Evolutionary conservation across 2,888 invertebrate genomes (phyloP).

Genomic region (Amiota communis): DNA sequence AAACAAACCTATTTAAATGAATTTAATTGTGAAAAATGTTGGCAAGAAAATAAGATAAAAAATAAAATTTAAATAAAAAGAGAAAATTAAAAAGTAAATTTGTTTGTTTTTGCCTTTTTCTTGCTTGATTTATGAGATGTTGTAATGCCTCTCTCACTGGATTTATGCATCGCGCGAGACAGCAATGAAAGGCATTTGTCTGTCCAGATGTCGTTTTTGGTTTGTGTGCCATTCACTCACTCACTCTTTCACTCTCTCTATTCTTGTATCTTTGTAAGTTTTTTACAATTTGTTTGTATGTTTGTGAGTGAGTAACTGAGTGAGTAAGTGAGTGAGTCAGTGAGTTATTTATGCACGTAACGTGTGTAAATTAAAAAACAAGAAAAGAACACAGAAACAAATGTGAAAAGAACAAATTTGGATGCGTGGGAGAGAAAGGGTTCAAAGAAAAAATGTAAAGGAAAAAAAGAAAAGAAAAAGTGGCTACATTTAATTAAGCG

Average conservation of each 20-base stretch:
- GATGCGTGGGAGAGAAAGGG: neutral
- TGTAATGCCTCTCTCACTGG: neutral
- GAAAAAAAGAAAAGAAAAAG: slow-evolving; percentile 30
- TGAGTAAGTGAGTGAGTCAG: neutral
- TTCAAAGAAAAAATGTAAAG: neutral
- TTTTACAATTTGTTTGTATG: neutral
- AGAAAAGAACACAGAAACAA: slow-evolving; percentile 22
- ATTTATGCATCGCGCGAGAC: slow-evolving; percentile 19
- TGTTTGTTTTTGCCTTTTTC: neutral
- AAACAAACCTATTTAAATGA: slow-evolving; percentile 15
- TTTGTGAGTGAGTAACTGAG: too few relatives aligned
- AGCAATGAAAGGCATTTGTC: neutral
- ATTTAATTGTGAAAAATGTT: slow-evolving; percentile 28
- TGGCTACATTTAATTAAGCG: slow-evolving; percentile 56
- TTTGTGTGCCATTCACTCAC: too few relatives aligned
- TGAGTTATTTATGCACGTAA: neutral
- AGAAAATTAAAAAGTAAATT: slow-evolving; percentile 3
- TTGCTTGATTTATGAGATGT: slow-evolving; percentile 19
- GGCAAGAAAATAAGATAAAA: neutral
- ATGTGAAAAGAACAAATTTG: slow-evolving; percentile 22
- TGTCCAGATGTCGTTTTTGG: too few relatives aligned
- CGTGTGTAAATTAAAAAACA: slow-evolving; percentile 19
- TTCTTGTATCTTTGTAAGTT: too few relatives aligned
- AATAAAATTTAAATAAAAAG: neutral
- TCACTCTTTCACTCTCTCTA: too few relatives aligned